Conservation (phyloP, 2,113 vertebrate genomes). For the Verasper variegatus region DNA sequence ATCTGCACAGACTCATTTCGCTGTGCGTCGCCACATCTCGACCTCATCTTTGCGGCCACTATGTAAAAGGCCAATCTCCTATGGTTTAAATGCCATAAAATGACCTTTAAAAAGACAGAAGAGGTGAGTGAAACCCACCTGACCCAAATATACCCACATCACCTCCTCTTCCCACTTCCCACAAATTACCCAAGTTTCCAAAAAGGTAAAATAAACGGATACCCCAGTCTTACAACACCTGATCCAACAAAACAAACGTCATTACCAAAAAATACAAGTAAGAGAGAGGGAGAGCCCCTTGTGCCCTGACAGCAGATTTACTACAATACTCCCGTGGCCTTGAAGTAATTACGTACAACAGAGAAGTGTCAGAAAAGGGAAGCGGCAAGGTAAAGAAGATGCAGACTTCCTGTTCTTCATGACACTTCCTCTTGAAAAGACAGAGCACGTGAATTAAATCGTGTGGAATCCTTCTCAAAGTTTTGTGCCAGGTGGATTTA, state of each 20-base stretch:
- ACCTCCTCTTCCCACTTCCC: neutral
- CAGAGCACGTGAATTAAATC: too few species aligned
- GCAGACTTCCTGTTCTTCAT: slow-evolving; percentile 5
- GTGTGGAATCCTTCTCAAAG: too few species aligned
- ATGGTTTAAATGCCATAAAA: neutral
- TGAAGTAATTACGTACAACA: neutral
- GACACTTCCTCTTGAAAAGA: too few species aligned
- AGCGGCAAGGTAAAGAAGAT: neutral
- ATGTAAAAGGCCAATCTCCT: neutral
- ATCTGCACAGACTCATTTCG: neutral
- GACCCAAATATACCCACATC: neutral
- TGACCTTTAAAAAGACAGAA: slow-evolving; percentile 9
- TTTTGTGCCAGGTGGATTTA: slow-evolving; percentile 5
- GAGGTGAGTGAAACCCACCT: neutral
- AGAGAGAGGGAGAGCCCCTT: too few species aligned
- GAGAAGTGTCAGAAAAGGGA: neutral
- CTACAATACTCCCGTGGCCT: neutral
- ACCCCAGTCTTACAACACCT: too few species aligned
- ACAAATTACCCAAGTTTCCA: neutral
- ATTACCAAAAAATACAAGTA: too few species aligned
- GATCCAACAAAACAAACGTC: too few species aligned
- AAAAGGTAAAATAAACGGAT: neutral
- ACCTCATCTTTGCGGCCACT: neutral
- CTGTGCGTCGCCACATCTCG: neutral
- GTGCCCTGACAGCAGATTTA: neutral